phyloP scores from a whole-genome alignment of 2,797 vertebrate species.

The Malurus splendens region DNA sequence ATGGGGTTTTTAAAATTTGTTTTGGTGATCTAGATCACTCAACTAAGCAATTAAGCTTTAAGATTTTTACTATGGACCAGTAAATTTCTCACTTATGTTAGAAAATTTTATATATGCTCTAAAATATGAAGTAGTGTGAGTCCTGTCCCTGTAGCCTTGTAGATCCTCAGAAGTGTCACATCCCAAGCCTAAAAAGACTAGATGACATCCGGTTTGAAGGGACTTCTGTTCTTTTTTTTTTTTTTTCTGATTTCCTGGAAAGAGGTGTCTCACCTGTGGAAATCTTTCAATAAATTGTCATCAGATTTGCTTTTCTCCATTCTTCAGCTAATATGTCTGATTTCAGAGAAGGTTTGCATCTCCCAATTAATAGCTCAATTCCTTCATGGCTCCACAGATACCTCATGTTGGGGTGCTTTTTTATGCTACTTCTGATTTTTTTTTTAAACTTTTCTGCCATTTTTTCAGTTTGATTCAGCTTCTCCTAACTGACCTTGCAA shows the following conservation, averaged over 20 bases:
- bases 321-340: not conserved
- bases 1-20: accelerated
- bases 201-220: not conserved
- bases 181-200: not conserved
- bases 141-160: not conserved
- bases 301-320: not conserved
- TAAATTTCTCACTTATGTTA: not conserved
- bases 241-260: not conserved
- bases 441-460: not conserved
- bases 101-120: not conserved
- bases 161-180: not conserved
- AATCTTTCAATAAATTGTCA: not conserved
- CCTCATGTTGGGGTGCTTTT: accelerated
- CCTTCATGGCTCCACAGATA: not conserved
- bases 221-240: not conserved
- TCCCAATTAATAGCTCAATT: not conserved
- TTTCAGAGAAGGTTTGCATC: not conserved
- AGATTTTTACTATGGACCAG: not conserved
- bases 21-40: not conserved
- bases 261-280: not conserved
- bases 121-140: not conserved
- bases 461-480: not conserved
- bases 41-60: not conserved
- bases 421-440: not conserved
- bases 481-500: not conserved